These are phyloP conservation scores for Archips crataeganus DNA, from an alignment of 2,888 invertebrate genomes.

Conservation along the genomic window DNA sequence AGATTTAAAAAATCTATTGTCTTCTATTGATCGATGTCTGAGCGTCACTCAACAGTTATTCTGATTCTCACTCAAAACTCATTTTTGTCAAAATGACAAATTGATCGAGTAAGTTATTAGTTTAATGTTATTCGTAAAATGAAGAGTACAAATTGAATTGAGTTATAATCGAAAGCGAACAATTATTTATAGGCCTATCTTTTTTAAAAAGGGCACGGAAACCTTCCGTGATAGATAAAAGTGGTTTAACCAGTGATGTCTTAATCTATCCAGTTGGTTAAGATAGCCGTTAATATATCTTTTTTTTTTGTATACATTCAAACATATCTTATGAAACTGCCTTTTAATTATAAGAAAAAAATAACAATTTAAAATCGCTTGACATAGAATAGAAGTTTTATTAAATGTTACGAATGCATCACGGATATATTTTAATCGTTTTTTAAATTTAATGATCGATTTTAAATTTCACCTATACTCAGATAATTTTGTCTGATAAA, in stretches of 20 bases:
- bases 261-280: background rate
- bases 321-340: conserved; percentile 41
- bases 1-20: background rate
- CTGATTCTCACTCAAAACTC: background rate
- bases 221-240: background rate
- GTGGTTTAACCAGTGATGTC: too few species aligned
- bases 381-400: conserved; percentile 42
- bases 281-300: background rate
- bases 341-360: conserved; percentile 32
- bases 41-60: background rate
- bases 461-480: too few species aligned
- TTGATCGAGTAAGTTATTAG: background rate
- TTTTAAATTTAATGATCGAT: background rate
- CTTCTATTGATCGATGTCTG: background rate
- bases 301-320: background rate
- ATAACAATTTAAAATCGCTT: conserved; percentile 39
- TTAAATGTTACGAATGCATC: conserved; percentile 27
- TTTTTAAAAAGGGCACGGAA: background rate
- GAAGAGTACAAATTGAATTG: conserved; percentile 13
- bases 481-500: too few species aligned
- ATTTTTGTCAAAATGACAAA: background rate
- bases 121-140: background rate
- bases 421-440: conserved; percentile 8
- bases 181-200: background rate
- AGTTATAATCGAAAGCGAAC: background rate